Evolutionary conservation across 2,113 vertebrate genomes (phyloP), one percentile per base, ranked within the genome.

Genomic region (Arenaria interpres): DNA sequence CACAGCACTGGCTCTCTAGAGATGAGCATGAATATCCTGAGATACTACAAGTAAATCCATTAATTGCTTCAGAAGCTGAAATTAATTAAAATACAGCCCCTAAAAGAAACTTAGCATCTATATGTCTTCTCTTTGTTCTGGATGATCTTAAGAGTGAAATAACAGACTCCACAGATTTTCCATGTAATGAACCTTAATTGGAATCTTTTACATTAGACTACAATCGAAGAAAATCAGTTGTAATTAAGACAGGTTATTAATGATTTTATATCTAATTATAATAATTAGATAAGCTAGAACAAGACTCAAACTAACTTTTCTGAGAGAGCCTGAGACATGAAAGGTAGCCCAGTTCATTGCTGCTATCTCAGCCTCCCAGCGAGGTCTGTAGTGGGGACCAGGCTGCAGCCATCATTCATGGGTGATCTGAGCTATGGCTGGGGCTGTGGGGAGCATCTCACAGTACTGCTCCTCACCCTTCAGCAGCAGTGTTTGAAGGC

Each of bases 71-170:
- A 93, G 45, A 90, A 95, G 68, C 64, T 3, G 1, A 69, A 94
- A 97, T 94, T 94, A 96, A 97, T 97, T 96, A 96, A 92, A 94
- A 92, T 30, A 53, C 24, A 78, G 35, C 41, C 39, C 60, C 90
- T 72, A 48, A 94, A 96, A 94, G 75, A 78, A 92, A 89, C 22
- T 18, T 75, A 87, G 39, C 12, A 7, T 87, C 88, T 90, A 56
- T 39, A 56, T 28, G 35, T 68, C 54, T 79, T 85, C 30, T 41
- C 73, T 86, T 71, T 96, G 83, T 92, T 93, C 73, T 94, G 56
- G 15, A 18, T 92, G 67, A 93, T 92, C 79, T 95, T 93, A 77
- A 35, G 48, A 94, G 45, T 30, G 73, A 89, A 96, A 82, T 91
- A 88, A 94, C 73, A 83, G 81, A 66, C 88, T 88, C 41, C 30